Percentiles rank a stretch among this genome's conserved stretches.
phyloP scores from a whole-genome alignment of 1,140 invertebrate genomes.

The Ostrea denselamellosa region DNA sequence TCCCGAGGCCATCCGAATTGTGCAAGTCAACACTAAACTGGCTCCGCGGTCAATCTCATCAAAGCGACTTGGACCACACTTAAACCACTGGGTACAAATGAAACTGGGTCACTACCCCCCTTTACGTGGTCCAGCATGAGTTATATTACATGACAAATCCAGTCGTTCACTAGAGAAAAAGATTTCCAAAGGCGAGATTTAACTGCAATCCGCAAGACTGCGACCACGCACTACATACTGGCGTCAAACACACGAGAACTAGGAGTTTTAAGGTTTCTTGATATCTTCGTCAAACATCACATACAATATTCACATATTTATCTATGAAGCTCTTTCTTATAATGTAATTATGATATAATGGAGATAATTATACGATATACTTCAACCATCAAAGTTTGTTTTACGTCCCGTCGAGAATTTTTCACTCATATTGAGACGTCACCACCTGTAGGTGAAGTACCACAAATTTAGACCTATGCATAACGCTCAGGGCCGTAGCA shows the following conservation, averaged over 20 bases:
- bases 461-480: no score
- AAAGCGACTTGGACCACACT: neutral
- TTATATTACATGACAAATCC: conserved; percentile 16
- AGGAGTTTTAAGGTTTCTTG: no score
- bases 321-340: no score
- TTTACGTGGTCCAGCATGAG: conserved; percentile 32
- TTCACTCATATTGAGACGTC: no score
- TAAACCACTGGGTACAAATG: neutral
- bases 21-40: conserved; percentile 20
- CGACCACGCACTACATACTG: neutral
- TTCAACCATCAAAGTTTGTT: no score
- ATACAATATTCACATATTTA: no score
- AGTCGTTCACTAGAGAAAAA: conserved; percentile 27
- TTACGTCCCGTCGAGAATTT: no score
- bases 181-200: neutral
- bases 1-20: conserved; percentile 4
- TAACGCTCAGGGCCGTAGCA: no score
- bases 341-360: no score
- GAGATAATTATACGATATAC: no score
- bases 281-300: no score
- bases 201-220: neutral
- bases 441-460: no score
- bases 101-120: neutral
- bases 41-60: neutral
- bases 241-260: neutral